Conservation (phyloP, 2,888 invertebrate genomes). For the Itoplectis maculator region DNA sequence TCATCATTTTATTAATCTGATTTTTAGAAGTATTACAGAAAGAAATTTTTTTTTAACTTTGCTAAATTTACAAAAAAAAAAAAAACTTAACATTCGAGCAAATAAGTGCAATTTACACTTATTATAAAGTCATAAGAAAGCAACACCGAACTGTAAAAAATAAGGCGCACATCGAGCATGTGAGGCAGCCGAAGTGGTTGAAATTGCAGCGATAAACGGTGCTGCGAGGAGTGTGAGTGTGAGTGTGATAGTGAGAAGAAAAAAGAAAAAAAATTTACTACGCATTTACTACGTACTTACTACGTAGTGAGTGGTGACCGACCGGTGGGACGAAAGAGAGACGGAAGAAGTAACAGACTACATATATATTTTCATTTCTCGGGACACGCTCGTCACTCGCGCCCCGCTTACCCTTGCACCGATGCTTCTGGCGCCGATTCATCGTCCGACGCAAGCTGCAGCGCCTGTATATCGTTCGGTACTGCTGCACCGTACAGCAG, state of each 20-base stretch:
- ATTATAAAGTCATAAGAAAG: background rate
- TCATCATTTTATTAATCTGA: too few species aligned
- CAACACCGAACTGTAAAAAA: background rate
- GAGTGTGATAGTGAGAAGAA: slow-evolving; percentile 18
- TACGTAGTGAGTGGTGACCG: slow-evolving; percentile 59
- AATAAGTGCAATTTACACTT: background rate
- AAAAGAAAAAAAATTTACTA: slow-evolving; percentile 54
- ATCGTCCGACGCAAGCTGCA: slow-evolving; percentile 61
- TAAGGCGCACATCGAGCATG: background rate
- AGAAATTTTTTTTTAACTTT: too few species aligned
- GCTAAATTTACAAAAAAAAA: background rate
- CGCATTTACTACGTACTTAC: slow-evolving; percentile 61
- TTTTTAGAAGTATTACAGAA: too few species aligned
- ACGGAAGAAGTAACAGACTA: slow-evolving; percentile 24
- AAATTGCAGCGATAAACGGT: slow-evolving; percentile 29
- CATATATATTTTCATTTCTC: slow-evolving; percentile 55
- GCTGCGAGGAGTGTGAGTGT: slow-evolving; percentile 14
- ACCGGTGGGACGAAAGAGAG: slow-evolving; percentile 49
- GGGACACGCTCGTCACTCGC: slow-evolving; percentile 27
- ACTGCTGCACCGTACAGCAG: slow-evolving; percentile 60
- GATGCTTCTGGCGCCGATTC: slow-evolving; percentile 65
- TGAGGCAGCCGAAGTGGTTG: slow-evolving; percentile 23
- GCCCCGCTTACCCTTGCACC: slow-evolving; percentile 52
- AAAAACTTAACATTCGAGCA: background rate
- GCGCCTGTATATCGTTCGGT: slow-evolving; percentile 48